Conservation (phyloP, 2,113 vertebrate genomes). For the Saguinus midas region DNA sequence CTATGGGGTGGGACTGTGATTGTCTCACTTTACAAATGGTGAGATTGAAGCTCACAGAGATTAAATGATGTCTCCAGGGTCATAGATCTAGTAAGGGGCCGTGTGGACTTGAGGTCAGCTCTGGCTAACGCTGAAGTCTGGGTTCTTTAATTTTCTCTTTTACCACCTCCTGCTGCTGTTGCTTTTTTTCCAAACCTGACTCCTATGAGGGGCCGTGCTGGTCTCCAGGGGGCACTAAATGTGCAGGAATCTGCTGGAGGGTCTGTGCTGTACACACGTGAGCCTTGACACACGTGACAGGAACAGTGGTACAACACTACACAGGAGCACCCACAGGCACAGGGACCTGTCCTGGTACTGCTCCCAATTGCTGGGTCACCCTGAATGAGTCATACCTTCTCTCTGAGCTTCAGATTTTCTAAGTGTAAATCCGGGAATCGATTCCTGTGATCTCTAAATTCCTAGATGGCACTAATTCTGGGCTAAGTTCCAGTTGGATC, state of each 20-base stretch:
- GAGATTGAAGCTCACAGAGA: background rate
- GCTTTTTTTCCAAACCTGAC: background rate
- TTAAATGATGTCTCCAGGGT: background rate
- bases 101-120: background rate
- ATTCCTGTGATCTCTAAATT: background rate
- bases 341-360: background rate
- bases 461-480: background rate
- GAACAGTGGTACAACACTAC: background rate
- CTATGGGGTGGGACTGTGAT: background rate
- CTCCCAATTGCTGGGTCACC: background rate
- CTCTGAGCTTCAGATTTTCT: background rate
- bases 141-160: background rate
- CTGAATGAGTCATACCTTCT: background rate
- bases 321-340: background rate
- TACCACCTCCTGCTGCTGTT: background rate
- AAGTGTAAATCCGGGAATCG: background rate
- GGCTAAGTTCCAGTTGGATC: background rate
- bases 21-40: background rate
- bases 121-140: background rate
- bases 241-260: background rate
- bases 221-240: background rate
- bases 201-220: accelerated
- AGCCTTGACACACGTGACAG: background rate
- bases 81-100: background rate
- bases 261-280: background rate